Evolutionary conservation across 1,140 invertebrate genomes (phyloP), one percentile per base, ranked within the genome.

Genomic region (Drosophila nannoptera): DNA sequence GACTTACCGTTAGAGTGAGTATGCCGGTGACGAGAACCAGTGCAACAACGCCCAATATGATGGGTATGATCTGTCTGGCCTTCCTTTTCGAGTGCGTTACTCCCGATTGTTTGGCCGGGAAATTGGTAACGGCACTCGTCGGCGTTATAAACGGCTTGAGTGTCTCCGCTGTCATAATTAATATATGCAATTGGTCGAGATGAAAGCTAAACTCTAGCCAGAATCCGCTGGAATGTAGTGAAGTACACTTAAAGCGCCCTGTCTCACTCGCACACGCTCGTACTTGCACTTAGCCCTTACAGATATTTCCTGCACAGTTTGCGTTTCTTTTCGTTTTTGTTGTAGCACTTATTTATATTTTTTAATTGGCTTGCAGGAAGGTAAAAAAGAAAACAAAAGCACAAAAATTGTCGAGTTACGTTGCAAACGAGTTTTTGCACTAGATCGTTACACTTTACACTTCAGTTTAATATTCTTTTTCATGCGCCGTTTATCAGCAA

Each of bases 91-190:
- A 63, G 12, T 71, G 74, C 22, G 65, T 55, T 46, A 61, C 55
- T 54, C 43, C 61, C 22, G 75, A 70, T 42, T 72, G 75, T 54
- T 75, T 87, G 56, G 74, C 70, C 71, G 84, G 71, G 55, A 76
- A 87, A 49, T 55, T 61, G 55, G 87, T 86, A 54, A 48, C 77
- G 70, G 53, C 78, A 73, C 82, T 82, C 48, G 74, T 74, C 35
- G 86, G 81, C 50, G 78, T 75, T 69, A 89, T 88, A 66, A 89
- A 89, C 60, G 88, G 87, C 54, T 89, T 89, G 65, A 89, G 87
- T 60, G 88, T 89, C 76, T 89, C 88, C 50, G 87, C 86, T 43
- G 87, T 88, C 88, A 89, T 89, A 82, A 77, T 83, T 80, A 68
- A 67, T 58, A 49, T 58, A 46, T 50, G 42, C 73, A 61, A 55